A percentile compares a stretch with the other conserved stretches of the same genome.
Evolutionary conservation across 2,797 vertebrate genomes (phyloP).

Genomic region (Dipus sagitta): DNA sequence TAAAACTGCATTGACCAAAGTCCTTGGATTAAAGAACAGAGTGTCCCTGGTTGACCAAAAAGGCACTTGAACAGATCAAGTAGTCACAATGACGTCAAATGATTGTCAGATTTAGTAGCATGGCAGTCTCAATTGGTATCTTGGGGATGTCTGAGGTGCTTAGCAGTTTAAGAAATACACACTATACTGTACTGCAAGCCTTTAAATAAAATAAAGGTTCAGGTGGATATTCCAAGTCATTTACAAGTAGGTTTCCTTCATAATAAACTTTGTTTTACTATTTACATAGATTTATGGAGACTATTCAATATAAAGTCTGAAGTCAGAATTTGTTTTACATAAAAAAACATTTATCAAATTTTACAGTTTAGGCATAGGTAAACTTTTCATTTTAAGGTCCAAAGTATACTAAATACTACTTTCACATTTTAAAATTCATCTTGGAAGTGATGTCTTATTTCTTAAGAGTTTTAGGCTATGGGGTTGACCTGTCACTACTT

Average conservation of each 20-base stretch:
- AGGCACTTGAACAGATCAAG: conserved; percentile 80
- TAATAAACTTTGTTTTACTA: conserved; percentile 33
- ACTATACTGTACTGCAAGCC: neutral
- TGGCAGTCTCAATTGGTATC: conserved; percentile 28
- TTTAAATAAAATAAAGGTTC: conserved; percentile 52
- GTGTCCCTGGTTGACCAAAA: conserved; percentile 65
- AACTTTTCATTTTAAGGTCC: conserved; percentile 47
- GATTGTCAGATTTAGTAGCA: conserved; percentile 59
- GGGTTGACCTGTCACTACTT: conserved; percentile 3
- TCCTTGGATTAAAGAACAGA: conserved; percentile 54
- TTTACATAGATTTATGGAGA: neutral
- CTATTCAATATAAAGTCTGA: conserved; percentile 45
- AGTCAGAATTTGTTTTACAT: conserved; percentile 53
- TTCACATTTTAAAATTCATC: conserved; percentile 51
- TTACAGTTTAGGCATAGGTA: conserved; percentile 49
- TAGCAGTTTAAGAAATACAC: neutral
- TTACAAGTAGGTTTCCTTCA: conserved; percentile 56
- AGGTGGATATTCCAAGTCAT: conserved; percentile 23
- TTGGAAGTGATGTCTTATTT: neutral
- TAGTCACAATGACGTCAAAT: conserved; percentile 43
- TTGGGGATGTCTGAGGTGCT: neutral
- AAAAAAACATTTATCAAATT: conserved; percentile 56
- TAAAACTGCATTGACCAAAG: conserved; percentile 36
- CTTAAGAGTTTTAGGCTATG: neutral
- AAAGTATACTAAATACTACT: conserved; percentile 35